These are phyloP conservation scores for Agonopterix arenella DNA, from an alignment of 2,888 invertebrate species.

Conservation along the genomic window DNA sequence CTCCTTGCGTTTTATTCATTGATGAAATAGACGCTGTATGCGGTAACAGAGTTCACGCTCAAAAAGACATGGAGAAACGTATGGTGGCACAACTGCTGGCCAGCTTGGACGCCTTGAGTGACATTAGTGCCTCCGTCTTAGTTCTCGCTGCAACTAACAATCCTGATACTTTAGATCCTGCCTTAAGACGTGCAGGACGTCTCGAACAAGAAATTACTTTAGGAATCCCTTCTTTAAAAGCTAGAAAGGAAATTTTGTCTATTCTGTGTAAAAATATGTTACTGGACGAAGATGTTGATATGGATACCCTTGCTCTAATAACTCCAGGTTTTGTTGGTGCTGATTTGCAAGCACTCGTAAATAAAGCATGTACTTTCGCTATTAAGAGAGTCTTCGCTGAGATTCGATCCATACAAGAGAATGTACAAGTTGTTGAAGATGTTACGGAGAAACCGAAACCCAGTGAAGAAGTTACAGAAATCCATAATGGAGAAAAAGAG, in stretches of 20 bases:
- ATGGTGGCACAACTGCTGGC: conserved; percentile 95
- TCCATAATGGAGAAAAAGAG: conserved; percentile 61
- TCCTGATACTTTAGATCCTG: conserved; percentile 94
- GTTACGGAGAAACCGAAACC: conserved; percentile 19
- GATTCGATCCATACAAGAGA: conserved; percentile 33
- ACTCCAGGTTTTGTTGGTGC: conserved; percentile 98
- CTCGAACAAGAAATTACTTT: conserved; percentile 96
- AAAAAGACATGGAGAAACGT: conserved; percentile 96
- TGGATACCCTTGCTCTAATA: conserved; percentile 84
- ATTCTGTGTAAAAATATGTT: conserved; percentile 83
- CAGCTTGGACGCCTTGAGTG: conserved; percentile 87
- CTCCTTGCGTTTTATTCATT: conserved; percentile 93
- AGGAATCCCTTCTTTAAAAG: conserved; percentile 93
- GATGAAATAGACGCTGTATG: conserved; percentile 99
- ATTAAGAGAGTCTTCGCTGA: conserved; percentile 79
- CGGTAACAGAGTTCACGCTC: conserved; percentile 91
- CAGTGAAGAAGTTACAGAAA: conserved; percentile 32
- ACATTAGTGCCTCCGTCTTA: conserved; percentile 80
- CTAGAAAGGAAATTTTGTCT: conserved; percentile 87
- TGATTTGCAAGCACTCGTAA: conserved; percentile 90
- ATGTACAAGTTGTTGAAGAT: conserved; percentile 16
- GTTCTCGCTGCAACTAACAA: conserved; percentile 98
- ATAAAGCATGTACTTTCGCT: conserved; percentile 93
- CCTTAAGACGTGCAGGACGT: conserved; percentile 92
- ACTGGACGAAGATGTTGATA: conserved; percentile 83